Conservation (phyloP, 2,888 invertebrate genomes). For the Rhagophthalmus giganteus region DNA sequence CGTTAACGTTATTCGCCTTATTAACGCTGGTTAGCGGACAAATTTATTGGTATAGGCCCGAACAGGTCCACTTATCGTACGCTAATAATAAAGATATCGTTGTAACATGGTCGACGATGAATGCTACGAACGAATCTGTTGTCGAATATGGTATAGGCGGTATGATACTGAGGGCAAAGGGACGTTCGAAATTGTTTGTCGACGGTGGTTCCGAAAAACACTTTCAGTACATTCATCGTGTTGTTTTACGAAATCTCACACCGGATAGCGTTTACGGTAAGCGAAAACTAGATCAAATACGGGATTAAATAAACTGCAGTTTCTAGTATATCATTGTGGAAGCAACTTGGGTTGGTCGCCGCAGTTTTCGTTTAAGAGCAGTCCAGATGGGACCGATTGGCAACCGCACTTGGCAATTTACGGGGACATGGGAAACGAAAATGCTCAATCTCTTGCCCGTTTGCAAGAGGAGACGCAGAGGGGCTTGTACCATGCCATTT, state of each 20-base stretch:
- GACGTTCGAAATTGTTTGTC: slow-evolving; percentile 65
- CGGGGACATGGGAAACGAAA: slow-evolving; percentile 93
- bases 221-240: slow-evolving; percentile 78
- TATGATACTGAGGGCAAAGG: slow-evolving; percentile 61
- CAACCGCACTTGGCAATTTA: slow-evolving; percentile 81
- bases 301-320: slow-evolving; percentile 7
- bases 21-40: slow-evolving; percentile 10
- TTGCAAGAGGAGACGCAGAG: slow-evolving; percentile 82
- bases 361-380: slow-evolving; percentile 74
- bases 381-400: slow-evolving; percentile 70
- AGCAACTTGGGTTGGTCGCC: slow-evolving; percentile 82
- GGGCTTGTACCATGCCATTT: slow-evolving; percentile 79
- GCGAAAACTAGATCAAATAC: slow-evolving; percentile 28
- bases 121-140: slow-evolving; percentile 65
- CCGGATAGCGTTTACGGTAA: slow-evolving; percentile 68
- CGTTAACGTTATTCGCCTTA: not conserved
- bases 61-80: slow-evolving; percentile 69
- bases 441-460: slow-evolving; percentile 83
- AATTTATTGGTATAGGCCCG: slow-evolving; percentile 61
- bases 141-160: slow-evolving; percentile 74
- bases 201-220: slow-evolving; percentile 72
- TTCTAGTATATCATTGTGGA: slow-evolving; percentile 78
- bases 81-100: slow-evolving; percentile 72
- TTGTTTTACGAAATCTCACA: slow-evolving; percentile 63
- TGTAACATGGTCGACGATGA: slow-evolving; percentile 82